Evolutionary conservation across 2,888 invertebrate species (phyloP).

Genomic region (Rhingia campestris): DNA sequence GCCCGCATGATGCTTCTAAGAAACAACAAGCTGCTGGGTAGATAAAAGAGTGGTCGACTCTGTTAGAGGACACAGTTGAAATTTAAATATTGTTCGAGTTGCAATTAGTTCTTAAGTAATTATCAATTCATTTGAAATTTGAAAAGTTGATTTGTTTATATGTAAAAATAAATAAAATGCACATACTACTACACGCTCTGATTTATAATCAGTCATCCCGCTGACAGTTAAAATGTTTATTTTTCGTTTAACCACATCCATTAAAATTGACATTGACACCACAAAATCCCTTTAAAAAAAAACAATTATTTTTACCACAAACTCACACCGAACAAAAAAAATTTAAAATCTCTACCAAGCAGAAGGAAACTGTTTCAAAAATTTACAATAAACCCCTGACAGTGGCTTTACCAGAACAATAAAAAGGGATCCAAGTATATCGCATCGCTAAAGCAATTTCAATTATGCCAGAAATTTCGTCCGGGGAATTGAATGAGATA

Average conservation of each 20-base stretch:
- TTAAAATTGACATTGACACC: slow-evolving; percentile 31
- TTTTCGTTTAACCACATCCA: slow-evolving; percentile 8
- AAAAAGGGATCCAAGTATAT: slow-evolving; percentile 27
- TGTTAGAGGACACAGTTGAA: no score
- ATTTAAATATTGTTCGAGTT: no score
- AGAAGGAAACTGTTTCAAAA: slow-evolving; percentile 38
- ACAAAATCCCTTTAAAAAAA: slow-evolving; percentile 16
- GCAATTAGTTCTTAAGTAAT: no score
- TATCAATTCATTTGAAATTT: no score
- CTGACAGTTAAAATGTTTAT: no score
- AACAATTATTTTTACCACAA: slow-evolving; percentile 37
- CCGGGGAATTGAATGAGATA: slow-evolving; percentile 59
- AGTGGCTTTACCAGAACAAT: slow-evolving; percentile 14
- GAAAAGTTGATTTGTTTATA: no score
- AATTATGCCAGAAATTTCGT: slow-evolving; percentile 55
- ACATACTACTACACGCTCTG: no score
- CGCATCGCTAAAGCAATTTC: slow-evolving; percentile 57
- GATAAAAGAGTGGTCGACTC: no score
- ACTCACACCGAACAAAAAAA: neutral
- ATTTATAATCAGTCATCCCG: no score
- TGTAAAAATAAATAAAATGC: no score
- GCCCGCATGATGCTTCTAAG: no score
- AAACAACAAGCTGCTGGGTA: no score
- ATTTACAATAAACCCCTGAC: slow-evolving; percentile 42
- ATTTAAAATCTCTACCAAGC: slow-evolving; percentile 39